A percentile compares a stretch with the other conserved stretches of the same genome.
Conservation (phyloP, 1,140 invertebrate genomes). For the Lasioglossum albipes region DNA sequence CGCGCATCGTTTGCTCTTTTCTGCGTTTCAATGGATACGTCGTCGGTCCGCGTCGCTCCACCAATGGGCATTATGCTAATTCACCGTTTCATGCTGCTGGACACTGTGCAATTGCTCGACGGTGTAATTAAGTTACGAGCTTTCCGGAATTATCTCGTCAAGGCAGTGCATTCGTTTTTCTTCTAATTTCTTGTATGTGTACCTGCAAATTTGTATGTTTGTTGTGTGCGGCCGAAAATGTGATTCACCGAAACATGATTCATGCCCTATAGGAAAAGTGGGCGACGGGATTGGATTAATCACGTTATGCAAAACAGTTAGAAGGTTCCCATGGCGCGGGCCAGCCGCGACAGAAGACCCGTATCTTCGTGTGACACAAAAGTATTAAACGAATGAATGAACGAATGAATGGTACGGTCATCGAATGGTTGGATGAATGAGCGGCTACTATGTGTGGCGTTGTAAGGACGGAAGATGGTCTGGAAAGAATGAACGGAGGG, state of each 20-base stretch:
- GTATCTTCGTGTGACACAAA: conserved; percentile 75
- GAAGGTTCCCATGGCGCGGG: conserved; percentile 70
- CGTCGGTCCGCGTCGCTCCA: not conserved
- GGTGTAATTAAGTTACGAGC: too few species aligned
- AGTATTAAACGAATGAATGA: conserved; percentile 78
- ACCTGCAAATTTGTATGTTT: too few species aligned
- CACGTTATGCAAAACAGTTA: conserved; percentile 77
- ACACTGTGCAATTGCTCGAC: too few species aligned
- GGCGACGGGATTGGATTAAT: conserved; percentile 67
- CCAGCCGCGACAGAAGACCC: conserved; percentile 64
- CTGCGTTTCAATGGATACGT: not conserved
- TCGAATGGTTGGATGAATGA: conserved; percentile 72
- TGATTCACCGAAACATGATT: not conserved
- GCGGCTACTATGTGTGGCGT: conserved; percentile 48
- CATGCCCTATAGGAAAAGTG: not conserved
- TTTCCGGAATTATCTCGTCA: too few species aligned
- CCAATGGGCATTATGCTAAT: too few species aligned
- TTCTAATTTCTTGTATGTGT: too few species aligned
- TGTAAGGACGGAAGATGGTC: conserved; percentile 29
- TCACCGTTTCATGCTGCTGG: too few species aligned
- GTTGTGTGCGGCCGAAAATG: too few species aligned
- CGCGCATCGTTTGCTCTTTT: not conserved
- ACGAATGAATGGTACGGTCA: conserved; percentile 59
- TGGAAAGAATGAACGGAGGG: conserved; percentile 28
- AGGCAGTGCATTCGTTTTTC: too few species aligned